These are phyloP conservation scores for Sesia apiformis DNA, from an alignment of 2,888 invertebrate genomes.

Conservation along the genomic window DNA sequence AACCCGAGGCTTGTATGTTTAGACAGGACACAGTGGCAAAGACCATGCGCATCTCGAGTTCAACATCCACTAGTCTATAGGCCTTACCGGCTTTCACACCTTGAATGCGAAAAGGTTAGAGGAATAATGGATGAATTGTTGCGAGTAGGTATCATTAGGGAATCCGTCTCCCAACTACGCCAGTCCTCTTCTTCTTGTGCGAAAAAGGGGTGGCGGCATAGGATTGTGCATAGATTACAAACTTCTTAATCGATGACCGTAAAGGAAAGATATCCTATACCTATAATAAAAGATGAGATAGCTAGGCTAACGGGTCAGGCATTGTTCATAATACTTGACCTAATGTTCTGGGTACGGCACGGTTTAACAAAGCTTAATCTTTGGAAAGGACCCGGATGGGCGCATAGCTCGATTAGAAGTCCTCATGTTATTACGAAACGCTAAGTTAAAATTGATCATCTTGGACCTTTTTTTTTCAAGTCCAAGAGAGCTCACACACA, in stretches of 20 bases:
- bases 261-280: conserved; percentile 16
- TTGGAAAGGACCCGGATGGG: no score
- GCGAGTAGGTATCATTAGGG: conserved; percentile 12
- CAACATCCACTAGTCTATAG: conserved; percentile 12
- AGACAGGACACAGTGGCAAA: no score
- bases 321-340: conserved; percentile 8
- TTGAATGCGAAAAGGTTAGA: conserved; percentile 13
- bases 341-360: no score
- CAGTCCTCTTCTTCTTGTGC: conserved; percentile 14
- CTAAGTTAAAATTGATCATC: no score
- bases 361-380: no score
- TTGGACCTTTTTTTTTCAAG: no score
- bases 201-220: conserved; percentile 7
- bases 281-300: conserved; percentile 14
- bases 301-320: conserved; percentile 10
- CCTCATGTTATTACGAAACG: no score
- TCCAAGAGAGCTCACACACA: no score
- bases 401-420: neutral
- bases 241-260: conserved; percentile 13
- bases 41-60: neutral
- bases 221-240: conserved; percentile 12
- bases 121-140: conserved; percentile 15
- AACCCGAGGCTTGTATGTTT: neutral
- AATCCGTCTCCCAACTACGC: conserved; percentile 14
- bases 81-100: conserved; percentile 14